These are phyloP conservation scores for Tholera decimalis DNA, from an alignment of 2,888 invertebrate genomes.

Conservation along the genomic window DNA sequence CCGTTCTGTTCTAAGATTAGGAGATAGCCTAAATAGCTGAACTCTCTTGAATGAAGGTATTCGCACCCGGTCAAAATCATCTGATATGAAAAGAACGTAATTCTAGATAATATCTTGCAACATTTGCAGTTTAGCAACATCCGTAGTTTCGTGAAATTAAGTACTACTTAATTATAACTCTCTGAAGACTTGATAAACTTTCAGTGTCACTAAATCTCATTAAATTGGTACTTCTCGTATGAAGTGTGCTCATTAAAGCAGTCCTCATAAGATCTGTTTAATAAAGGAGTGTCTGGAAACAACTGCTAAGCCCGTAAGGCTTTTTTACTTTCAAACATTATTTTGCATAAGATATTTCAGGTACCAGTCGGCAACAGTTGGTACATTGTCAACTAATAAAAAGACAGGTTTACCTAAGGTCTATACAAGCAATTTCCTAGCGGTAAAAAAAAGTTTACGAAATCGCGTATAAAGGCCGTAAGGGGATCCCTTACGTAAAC, in stretches of 20 bases:
- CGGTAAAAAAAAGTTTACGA: constrained; percentile 30
- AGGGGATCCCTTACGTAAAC: constrained; percentile 53
- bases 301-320: not conserved
- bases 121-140: not conserved
- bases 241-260: constrained; percentile 34
- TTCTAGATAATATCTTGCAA: not conserved
- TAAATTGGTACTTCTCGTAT: constrained; percentile 20
- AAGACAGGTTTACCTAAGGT: constrained; percentile 26
- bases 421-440: constrained; percentile 33
- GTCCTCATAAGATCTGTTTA: constrained; percentile 31
- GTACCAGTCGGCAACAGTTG: not conserved
- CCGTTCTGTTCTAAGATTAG: not conserved
- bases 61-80: not conserved
- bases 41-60: not conserved
- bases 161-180: not conserved
- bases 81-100: not conserved
- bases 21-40: not conserved
- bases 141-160: not conserved
- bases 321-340: not conserved
- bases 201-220: constrained; percentile 24
- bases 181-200: constrained; percentile 1
- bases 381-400: constrained; percentile 26
- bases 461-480: constrained; percentile 30
- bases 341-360: not conserved
- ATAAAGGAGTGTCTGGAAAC: constrained; percentile 7